phyloP scores from a whole-genome alignment of 2,797 vertebrate genomes.

The Sebastes matsubarae region DNA sequence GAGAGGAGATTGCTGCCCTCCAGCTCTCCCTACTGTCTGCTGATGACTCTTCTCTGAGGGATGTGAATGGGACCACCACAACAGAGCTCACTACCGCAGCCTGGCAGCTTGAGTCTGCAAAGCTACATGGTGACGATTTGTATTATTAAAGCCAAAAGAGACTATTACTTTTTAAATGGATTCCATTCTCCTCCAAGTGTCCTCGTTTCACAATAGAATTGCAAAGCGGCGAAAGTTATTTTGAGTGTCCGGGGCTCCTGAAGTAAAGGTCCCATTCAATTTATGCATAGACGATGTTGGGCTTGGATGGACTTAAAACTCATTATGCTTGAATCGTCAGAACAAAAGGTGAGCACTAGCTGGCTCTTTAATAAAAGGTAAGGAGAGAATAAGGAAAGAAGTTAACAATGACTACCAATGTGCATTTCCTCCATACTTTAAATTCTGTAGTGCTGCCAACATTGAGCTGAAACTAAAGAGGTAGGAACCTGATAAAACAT shows the following conservation, averaged over 20 bases:
- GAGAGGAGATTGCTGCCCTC: constrained; percentile 57
- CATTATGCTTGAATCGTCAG: background rate
- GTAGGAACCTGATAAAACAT: background rate
- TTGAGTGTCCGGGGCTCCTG: background rate
- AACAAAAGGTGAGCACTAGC: background rate
- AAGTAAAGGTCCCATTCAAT: background rate
- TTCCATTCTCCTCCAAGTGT: background rate
- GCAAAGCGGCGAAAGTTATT: constrained; percentile 1
- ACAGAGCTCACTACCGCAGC: constrained; percentile 29
- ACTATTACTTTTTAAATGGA: constrained; percentile 3
- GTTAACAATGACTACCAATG: background rate
- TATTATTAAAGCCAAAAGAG: constrained; percentile 14
- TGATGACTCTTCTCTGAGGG: constrained; percentile 46
- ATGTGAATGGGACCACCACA: constrained; percentile 27
- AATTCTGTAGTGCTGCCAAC: background rate
- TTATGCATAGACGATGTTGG: background rate
- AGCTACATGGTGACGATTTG: background rate
- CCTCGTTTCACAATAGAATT: constrained; percentile 17
- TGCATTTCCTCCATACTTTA: background rate
- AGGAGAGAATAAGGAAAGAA: too few species aligned
- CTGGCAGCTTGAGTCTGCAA: constrained; percentile 19
- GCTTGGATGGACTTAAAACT: background rate
- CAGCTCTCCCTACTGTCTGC: constrained; percentile 53
- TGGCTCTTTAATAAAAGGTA: background rate
- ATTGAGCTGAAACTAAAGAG: background rate